Evolutionary conservation across 2,113 vertebrate species (phyloP).

Genomic region (Rhagologus leucostigma): DNA sequence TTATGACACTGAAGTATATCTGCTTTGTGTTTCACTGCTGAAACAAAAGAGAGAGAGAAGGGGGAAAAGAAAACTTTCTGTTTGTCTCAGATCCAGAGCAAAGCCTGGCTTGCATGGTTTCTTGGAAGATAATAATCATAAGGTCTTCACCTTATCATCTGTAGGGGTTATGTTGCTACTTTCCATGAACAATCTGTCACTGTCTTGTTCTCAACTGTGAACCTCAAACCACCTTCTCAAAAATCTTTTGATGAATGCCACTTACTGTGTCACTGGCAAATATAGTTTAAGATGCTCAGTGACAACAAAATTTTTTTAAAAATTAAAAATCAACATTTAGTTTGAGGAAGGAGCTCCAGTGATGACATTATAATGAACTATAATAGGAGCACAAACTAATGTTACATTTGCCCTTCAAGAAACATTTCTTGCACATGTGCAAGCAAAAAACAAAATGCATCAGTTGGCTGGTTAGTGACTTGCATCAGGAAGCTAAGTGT

Average conservation of each 20-base stretch:
- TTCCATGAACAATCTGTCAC: constrained; percentile 32
- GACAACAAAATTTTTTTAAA: background rate
- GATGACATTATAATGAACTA: background rate
- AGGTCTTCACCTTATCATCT: constrained; percentile 41
- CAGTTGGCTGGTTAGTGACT: constrained; percentile 65
- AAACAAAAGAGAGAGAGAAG: constrained; percentile 65
- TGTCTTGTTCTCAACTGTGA: constrained; percentile 48
- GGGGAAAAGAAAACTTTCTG: constrained; percentile 1
- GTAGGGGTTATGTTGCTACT: constrained; percentile 13
- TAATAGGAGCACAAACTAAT: constrained; percentile 1
- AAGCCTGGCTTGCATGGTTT: constrained; percentile 21
- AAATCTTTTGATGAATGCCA: constrained; percentile 38
- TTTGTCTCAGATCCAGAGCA: constrained; percentile 56
- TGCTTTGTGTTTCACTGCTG: constrained; percentile 68
- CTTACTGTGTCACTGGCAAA: background rate
- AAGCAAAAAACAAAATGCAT: constrained; percentile 52
- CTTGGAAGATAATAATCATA: constrained; percentile 46
- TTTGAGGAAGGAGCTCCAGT: background rate
- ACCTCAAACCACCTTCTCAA: constrained; percentile 42
- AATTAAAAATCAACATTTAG: background rate
- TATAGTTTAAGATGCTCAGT: background rate
- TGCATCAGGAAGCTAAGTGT: constrained; percentile 48
- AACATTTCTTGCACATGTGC: constrained; percentile 44
- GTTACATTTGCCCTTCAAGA: constrained; percentile 60
- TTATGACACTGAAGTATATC: constrained; percentile 72